Evolutionary conservation across 2,797 vertebrate species (phyloP), one percentile per base, ranked within the genome.

Genomic region (Rhabdophis nuchalis): DNA sequence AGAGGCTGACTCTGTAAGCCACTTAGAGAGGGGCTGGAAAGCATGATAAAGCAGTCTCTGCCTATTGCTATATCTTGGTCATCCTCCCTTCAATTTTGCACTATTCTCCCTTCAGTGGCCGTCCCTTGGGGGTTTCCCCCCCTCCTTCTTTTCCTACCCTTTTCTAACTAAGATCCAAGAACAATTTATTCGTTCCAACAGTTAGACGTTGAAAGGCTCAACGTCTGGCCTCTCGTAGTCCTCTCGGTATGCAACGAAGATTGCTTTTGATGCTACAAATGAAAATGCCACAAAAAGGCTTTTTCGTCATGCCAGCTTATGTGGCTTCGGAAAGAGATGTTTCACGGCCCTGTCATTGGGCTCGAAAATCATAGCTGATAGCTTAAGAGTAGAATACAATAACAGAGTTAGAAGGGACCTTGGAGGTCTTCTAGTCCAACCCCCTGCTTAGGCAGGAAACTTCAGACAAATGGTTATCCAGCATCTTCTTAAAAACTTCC

Each of bases 31-130:
- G 60, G 60, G 25, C 27, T 27, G 25, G 0, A 4, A 29, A 29
- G 27, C 27, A 29, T 1, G 12, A 0, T 61, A 1, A 61, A 61
- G 58, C 10, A 0, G 10, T 12, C 3, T 29, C 25, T 0, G 56
- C 18, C 3, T 20, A 56, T 25, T 61, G 60, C 27, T 32, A 8
- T 68, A 32, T 32, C 64, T 32, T 68, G 6, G 14, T 36, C 64
- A 68, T 32, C n/a, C 3, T 72, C 16, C 68, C 16, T 36, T 72
- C 18, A 77, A 20, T 32, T 41, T 36, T 77, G 32, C 32, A 41
- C 10, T 77, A 41, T 77, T 77, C 68, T 77, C 68, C 68, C 18
- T 77, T 77, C 68, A 41, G 10, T 41, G 68, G 32, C 68, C 8
- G 0, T 11, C 18, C 36, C 8, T 68, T n/a, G 29, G n/a, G n/a